phyloP scores from a whole-genome alignment of 2,113 vertebrate genomes.

The Puntigrus tetrazona region DNA sequence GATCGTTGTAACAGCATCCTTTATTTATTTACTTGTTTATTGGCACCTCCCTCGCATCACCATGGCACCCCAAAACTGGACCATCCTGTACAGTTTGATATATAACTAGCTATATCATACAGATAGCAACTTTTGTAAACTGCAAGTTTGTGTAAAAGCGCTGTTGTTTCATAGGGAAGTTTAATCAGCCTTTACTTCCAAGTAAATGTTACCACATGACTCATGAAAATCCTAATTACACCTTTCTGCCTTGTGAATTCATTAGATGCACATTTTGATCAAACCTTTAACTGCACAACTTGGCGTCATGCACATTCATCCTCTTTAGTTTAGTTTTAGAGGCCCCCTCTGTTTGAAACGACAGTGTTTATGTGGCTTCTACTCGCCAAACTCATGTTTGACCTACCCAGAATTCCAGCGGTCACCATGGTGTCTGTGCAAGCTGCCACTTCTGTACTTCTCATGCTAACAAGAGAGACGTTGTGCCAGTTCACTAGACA shows the following conservation, averaged over 20 bases:
- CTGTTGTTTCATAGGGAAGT: conserved; percentile 53
- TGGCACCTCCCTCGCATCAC: neutral
- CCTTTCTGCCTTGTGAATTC: neutral
- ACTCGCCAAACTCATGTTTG: conserved; percentile 52
- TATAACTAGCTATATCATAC: conserved; percentile 2
- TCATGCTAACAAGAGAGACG: conserved; percentile 59
- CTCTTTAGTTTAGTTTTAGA: neutral
- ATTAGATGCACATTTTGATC: neutral
- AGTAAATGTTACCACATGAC: conserved; percentile 43
- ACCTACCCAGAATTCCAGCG: conserved; percentile 54
- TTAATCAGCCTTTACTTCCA: conserved; percentile 42
- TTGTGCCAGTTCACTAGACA: conserved; percentile 58
- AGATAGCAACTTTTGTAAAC: conserved; percentile 9
- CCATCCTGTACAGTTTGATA: neutral
- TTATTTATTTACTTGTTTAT: conserved; percentile 13
- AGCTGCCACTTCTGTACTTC: conserved; percentile 37
- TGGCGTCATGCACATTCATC: neutral
- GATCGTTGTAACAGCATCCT: neutral
- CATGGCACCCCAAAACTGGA: conserved; percentile 1
- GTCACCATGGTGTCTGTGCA: conserved; percentile 55
- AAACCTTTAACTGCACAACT: conserved; percentile 28
- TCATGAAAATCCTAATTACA: conserved; percentile 49
- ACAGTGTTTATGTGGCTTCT: conserved; percentile 12
- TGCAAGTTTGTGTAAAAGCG: conserved; percentile 36
- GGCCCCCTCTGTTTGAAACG: conserved; percentile 25